Base-by-base conservation (phyloP, 2,888 invertebrate species). In the Tridacna crocea region DNA sequence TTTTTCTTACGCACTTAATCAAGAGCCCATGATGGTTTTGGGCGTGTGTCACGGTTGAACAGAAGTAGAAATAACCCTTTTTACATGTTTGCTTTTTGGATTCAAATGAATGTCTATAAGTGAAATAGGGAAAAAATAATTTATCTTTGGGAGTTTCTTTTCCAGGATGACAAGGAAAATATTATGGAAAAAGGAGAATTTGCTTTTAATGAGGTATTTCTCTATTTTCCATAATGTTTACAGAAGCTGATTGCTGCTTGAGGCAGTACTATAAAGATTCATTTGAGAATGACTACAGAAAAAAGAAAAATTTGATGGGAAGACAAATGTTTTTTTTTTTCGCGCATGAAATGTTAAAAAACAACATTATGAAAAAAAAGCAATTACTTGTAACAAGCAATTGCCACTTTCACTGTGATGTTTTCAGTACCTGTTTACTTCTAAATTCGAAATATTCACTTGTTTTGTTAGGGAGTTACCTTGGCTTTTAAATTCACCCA, bases 1-100 rank as follows among this genome's bases (percentile, higher is more conserved):
- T 70, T 36, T 70, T 70, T 70, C 70, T 70, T 70, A 70, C 19
- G 70, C 70, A 70, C 70, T 51, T 70, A 36, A 66, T 24, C 66
- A 55, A 55, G 55, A 19, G 55, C 55, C 36, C 19, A 55, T 55
- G 55, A 55, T 55, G 55, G 55, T 55, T 55, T 55, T 55, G 15
- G 55, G 55, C 55, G 55, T 55, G 55, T 55, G 55, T 55, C 55
- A 55, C 19, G 55, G 55, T 55, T 55, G 55, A 55, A 10, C 19
- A 55, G 55, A 55, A 55, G 15, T 55, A 55, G 11, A 19, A 55
- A 19, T 19, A 55, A 55, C 55, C 55, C 55, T 55, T 55, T 55
- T 11, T 19, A 10, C 51, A 51, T 55, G 8, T 36, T 36, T 36
- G 36, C n/a, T n/a, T 36, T 36, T 36, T 36, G 8, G 36, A 4